Percentiles rank a stretch among this genome's conserved stretches.
Evolutionary conservation across 2,888 invertebrate species (phyloP).

Genomic region (Volucella inanis): DNA sequence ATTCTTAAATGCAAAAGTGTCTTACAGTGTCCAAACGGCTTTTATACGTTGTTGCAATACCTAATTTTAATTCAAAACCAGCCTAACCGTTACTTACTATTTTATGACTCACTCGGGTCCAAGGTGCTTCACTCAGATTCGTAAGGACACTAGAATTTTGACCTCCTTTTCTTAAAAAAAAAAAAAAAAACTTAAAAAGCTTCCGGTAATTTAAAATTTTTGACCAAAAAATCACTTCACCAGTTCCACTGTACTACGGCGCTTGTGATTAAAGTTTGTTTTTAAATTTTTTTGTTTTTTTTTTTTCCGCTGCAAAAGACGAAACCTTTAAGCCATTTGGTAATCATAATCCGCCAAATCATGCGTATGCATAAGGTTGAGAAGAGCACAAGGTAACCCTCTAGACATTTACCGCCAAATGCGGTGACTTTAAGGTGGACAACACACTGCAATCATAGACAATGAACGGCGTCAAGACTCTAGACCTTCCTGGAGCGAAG

Average conservation of each 20-base stretch:
- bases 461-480: constrained; percentile 73
- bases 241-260: constrained; percentile 26
- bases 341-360: constrained; percentile 52
- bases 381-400: constrained; percentile 18
- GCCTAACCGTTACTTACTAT: too few species aligned
- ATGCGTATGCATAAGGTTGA: constrained; percentile 45
- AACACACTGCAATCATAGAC: constrained; percentile 60
- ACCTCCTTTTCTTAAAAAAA: too few species aligned
- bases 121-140: too few species aligned
- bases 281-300: constrained; percentile 22
- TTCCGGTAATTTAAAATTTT: neutral
- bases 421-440: constrained; percentile 3
- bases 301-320: neutral
- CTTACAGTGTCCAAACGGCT: too few species aligned
- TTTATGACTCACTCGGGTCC: too few species aligned
- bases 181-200: too few species aligned
- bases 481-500: constrained; percentile 61
- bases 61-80: too few species aligned
- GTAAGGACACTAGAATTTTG: too few species aligned
- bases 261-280: constrained; percentile 63
- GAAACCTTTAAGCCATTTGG: constrained; percentile 49
- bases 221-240: neutral
- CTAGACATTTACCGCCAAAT: constrained; percentile 24
- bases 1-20: too few species aligned
- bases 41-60: too few species aligned